Conservation (phyloP, 2,888 invertebrate species). For the Melanotus villosus region DNA sequence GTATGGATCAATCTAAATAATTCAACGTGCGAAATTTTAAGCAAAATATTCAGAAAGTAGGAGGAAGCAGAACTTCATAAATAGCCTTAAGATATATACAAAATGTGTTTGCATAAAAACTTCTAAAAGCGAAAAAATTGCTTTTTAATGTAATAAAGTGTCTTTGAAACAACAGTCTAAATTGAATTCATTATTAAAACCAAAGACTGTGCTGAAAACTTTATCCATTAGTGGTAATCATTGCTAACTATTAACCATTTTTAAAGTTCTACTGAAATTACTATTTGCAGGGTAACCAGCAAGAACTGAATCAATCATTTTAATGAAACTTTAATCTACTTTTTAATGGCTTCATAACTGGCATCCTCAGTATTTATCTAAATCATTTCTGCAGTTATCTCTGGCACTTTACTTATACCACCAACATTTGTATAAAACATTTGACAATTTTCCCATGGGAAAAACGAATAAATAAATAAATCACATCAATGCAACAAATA, state of each 20-base stretch:
- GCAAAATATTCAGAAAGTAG: too few relatives aligned
- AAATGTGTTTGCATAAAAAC: too few relatives aligned
- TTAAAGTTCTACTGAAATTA: conserved; percentile 20
- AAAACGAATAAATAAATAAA: conserved; percentile 6
- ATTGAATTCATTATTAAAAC: conserved; percentile 15
- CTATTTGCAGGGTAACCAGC: conserved; percentile 12
- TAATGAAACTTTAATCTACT: conserved; percentile 31
- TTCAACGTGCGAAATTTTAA: too few relatives aligned
- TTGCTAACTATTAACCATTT: conserved; percentile 40
- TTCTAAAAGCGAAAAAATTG: not conserved
- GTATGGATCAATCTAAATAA: too few relatives aligned
- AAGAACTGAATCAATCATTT: conserved; percentile 28
- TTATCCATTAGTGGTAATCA: conserved; percentile 38
- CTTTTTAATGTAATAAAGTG: not conserved
- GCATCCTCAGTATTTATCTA: not conserved
- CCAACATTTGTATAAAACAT: not conserved
- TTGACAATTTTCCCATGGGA: not conserved
- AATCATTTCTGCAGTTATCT: not conserved
- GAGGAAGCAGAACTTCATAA: too few relatives aligned
- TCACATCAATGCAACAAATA: conserved; percentile 15
- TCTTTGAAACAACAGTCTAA: not conserved
- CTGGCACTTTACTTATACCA: not conserved
- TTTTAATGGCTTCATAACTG: conserved; percentile 14
- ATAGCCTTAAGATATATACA: too few relatives aligned
- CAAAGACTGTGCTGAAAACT: conserved; percentile 27